Evolutionary conservation across 2,888 invertebrate genomes (phyloP).

Genomic region (Cryptocheilus praepositus): DNA sequence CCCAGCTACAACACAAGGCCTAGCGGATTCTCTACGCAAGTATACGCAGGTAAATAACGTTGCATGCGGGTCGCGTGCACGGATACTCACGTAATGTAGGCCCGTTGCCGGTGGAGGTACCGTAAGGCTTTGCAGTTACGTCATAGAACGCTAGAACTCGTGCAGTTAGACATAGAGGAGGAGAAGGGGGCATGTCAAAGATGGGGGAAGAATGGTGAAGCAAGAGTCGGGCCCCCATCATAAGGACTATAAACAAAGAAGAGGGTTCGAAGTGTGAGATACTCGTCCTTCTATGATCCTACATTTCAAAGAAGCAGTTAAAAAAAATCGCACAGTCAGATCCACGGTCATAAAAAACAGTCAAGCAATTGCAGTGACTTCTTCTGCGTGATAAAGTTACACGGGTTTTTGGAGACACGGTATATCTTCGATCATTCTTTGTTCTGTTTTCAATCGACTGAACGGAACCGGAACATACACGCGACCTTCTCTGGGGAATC

Average conservation of each 20-base stretch:
- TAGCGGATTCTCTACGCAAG: slow-evolving; percentile 55
- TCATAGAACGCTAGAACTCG: slow-evolving; percentile 58
- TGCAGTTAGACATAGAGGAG: slow-evolving; percentile 27
- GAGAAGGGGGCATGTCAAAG: neutral
- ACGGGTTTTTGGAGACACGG: too few species aligned
- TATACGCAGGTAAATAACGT: slow-evolving; percentile 33
- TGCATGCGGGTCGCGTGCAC: slow-evolving; percentile 55
- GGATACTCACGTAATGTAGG: slow-evolving; percentile 72
- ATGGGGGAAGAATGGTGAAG: slow-evolving; percentile 11
- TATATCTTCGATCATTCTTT: too few species aligned
- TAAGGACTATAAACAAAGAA: too few species aligned
- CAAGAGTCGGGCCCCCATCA: neutral
- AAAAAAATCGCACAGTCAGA: too few species aligned
- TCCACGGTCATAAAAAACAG: too few species aligned
- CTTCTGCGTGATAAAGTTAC: too few species aligned
- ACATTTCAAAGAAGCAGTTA: too few species aligned
- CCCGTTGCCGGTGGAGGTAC: slow-evolving; percentile 72
- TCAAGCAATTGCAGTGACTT: too few species aligned
- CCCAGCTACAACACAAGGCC: slow-evolving; percentile 35
- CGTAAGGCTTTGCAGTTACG: slow-evolving; percentile 71
- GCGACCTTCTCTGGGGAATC: slow-evolving; percentile 23
- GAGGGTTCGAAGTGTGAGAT: too few species aligned
- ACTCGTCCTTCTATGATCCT: too few species aligned
- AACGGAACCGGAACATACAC: too few species aligned
- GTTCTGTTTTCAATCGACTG: too few species aligned